A percentile compares a stretch with the other conserved stretches of the same genome.
Evolutionary conservation across 2,888 invertebrate genomes (phyloP).

Genomic region (Furcula furcula): DNA sequence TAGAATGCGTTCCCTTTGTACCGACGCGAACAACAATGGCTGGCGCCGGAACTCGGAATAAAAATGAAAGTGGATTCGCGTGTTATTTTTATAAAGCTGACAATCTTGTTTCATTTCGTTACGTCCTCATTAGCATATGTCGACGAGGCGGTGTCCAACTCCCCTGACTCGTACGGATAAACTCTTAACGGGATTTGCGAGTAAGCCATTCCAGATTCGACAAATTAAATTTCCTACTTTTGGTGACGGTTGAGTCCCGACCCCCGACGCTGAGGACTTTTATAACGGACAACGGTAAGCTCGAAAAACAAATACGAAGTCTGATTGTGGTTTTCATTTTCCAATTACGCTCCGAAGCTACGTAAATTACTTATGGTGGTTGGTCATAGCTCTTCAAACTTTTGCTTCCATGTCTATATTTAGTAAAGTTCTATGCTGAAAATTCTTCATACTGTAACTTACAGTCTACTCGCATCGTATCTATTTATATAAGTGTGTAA

Average conservation of each 20-base stretch:
- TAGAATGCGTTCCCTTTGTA: slow-evolving; percentile 60
- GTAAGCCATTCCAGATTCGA: slow-evolving; percentile 15
- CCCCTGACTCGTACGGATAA: slow-evolving; percentile 30
- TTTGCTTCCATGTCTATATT: no score
- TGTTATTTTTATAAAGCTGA: slow-evolving; percentile 75
- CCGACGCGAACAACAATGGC: slow-evolving; percentile 58
- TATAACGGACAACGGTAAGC: no score
- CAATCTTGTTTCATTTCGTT: slow-evolving; percentile 66
- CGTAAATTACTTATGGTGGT: no score
- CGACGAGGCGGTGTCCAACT: slow-evolving; percentile 17
- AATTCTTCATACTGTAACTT: no score
- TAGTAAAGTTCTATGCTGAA: no score
- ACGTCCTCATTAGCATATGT: slow-evolving; percentile 62
- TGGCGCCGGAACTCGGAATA: slow-evolving; percentile 66
- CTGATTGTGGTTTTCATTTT: no score
- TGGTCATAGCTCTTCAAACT: no score
- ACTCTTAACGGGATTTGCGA: slow-evolving; percentile 44
- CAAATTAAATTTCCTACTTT: slow-evolving; percentile 33
- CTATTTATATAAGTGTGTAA: no score
- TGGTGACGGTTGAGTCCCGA: slow-evolving; percentile 4
- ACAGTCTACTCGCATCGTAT: no score
- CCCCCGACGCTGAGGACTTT: no score
- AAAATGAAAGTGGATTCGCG: slow-evolving; percentile 79
- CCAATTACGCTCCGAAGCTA: no score
- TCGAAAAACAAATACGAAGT: no score